Conservation (phyloP, 2,113 vertebrate genomes). For the Arenaria interpres region DNA sequence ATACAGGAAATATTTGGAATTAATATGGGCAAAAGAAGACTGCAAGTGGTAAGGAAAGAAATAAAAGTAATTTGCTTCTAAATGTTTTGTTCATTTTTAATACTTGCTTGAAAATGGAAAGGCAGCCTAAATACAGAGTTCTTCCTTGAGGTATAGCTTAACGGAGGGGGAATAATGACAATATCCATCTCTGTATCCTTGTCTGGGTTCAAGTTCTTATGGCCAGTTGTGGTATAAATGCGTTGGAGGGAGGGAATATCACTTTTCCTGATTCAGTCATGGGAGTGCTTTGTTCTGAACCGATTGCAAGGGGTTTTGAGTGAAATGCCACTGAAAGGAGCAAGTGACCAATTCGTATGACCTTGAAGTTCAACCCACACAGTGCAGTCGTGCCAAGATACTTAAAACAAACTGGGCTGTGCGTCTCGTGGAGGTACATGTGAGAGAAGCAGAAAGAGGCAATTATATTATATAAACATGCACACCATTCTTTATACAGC, state of each 20-base stretch:
- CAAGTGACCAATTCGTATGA: neutral
- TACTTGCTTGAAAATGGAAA: neutral
- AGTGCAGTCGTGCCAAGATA: neutral
- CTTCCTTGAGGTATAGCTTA: neutral
- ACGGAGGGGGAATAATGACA: neutral
- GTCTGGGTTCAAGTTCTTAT: neutral
- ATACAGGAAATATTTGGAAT: neutral
- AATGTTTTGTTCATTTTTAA: neutral
- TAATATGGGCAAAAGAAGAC: neutral
- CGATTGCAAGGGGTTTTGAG: neutral
- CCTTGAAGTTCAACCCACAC: neutral
- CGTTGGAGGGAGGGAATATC: neutral
- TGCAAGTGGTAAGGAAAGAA: neutral
- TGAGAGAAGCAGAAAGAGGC: neutral
- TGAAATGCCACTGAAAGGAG: neutral
- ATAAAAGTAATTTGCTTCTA: neutral
- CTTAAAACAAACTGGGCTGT: neutral
- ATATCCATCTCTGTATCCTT: neutral
- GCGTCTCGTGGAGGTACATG: neutral
- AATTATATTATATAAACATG: neutral
- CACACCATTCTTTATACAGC: neutral
- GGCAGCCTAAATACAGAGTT: neutral
- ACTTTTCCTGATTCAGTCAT: accelerated
- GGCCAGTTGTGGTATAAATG: neutral
- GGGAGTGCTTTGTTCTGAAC: neutral